Base-by-base conservation (phyloP, 1,140 invertebrate species). In the Drosophila parabipectinata region DNA sequence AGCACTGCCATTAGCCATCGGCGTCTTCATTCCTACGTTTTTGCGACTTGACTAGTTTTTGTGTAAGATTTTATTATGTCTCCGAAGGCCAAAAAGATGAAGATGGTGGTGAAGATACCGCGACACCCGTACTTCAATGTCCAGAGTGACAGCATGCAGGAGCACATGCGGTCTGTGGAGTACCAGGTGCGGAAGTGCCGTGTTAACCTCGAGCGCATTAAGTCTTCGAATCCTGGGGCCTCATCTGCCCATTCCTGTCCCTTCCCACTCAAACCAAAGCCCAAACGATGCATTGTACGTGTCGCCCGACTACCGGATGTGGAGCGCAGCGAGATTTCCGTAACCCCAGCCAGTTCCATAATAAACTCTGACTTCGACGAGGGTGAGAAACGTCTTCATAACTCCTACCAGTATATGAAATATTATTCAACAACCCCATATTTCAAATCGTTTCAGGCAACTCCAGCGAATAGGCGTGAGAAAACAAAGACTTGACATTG, bases 301-400 rank as follows among this genome's bases (percentile, higher is more conserved):
- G 66, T 90, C 1, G 82, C 87, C 12, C 67, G 85, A 0, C 37
- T 90, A 7, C 88, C 88, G 4, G 56, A 79, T 21, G 66, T 67
- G 7, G 76, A 72, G 1, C 87, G 75, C 51, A 90, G 76, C 15
- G 85, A 90, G 44, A 61, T 90, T 1, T 83, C 83, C 4, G 76
- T 61, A 0, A 90, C 85, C 0, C 85, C 87, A 41, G 75, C 72
- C 32, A 85, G 78, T 37, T 90, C 85, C 28, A 82, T 90, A n/a
- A 84, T 90, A 2, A 76, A 60, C 32, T 82, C 87, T 0, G 85
- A 90, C 9, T 72, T 79, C 6, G 79, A 66, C 41, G 76, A 74
- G 14, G 68, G 80, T 80, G 56, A 54, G 37, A 14, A 26, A 1
- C 12, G 34, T 18, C 9, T 34, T 8, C 9, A 34, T 1, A 34